Conservation (phyloP, 1,140 invertebrate species). For the Drosophila oshimai region DNA sequence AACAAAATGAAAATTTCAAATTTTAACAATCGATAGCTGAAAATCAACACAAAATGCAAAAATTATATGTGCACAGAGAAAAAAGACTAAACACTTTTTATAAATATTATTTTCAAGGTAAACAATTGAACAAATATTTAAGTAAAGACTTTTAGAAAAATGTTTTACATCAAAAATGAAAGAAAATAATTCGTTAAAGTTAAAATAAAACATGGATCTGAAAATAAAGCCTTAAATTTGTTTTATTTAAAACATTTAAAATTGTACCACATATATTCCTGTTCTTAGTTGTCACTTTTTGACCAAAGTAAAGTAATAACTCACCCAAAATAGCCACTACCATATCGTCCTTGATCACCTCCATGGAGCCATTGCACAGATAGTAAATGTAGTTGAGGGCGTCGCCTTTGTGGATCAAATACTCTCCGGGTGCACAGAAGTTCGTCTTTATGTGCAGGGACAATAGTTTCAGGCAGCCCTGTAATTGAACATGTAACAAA, state of each 20-base stretch:
- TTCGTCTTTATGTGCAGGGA: conserved; percentile 95
- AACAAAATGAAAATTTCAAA: conserved; percentile 46
- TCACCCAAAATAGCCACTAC: conserved; percentile 99
- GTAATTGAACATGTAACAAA: conserved; percentile 60
- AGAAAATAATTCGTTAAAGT: too few species aligned
- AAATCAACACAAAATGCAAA: conserved; percentile 12
- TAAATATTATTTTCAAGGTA: too few species aligned
- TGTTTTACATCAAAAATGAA: too few species aligned
- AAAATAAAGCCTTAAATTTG: too few species aligned
- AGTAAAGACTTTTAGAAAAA: too few species aligned
- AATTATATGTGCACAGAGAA: too few species aligned
- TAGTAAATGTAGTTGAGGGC: conserved; percentile 98
- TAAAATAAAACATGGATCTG: too few species aligned
- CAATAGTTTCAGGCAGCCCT: conserved; percentile 95
- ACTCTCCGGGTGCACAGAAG: conserved; percentile 98
- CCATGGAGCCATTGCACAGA: conserved; percentile 98
- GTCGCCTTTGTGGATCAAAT: conserved; percentile 97
- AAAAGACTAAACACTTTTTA: too few species aligned
- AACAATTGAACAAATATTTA: too few species aligned
- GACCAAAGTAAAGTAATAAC: conserved; percentile 45
- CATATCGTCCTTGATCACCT: conserved; percentile 98
- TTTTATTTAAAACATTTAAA: background rate
- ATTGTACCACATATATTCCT: too few species aligned
- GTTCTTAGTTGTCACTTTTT: too few species aligned
- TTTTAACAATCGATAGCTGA: conserved; percentile 30